Evolutionary conservation across 2,113 vertebrate species (phyloP).

Genomic region (Dascyllus trimaculatus): DNA sequence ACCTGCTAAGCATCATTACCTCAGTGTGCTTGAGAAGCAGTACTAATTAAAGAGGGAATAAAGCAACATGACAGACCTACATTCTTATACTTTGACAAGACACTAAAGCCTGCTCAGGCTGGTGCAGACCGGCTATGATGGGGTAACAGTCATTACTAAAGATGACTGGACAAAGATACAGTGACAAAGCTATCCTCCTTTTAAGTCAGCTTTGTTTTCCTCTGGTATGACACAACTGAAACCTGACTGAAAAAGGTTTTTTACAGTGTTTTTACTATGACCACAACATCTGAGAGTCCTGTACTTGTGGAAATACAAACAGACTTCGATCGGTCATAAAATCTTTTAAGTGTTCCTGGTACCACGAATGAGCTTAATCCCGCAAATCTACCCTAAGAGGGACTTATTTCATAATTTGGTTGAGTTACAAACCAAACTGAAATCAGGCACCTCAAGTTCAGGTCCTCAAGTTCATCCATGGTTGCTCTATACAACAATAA

Average conservation of each 20-base stretch:
- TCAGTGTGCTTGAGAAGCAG: constrained; percentile 48
- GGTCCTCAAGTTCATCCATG: not conserved
- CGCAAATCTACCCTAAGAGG: constrained; percentile 29
- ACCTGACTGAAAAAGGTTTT: constrained; percentile 26
- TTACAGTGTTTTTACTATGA: constrained; percentile 27
- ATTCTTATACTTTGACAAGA: constrained; percentile 59
- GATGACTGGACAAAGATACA: constrained; percentile 52
- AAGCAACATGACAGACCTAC: constrained; percentile 41
- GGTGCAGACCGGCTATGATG: constrained; percentile 40
- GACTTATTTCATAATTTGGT: constrained; percentile 44
- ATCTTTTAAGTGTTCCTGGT: constrained; percentile 53
- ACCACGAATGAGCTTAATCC: constrained; percentile 50
- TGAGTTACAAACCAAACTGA: constrained; percentile 33
- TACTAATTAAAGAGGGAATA: constrained; percentile 21
- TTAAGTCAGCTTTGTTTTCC: constrained; percentile 11
- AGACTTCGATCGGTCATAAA: constrained; percentile 50
- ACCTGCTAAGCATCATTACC: constrained; percentile 75
- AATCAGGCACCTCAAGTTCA: constrained; percentile 33
- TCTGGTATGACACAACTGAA: constrained; percentile 21
- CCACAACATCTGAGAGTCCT: constrained; percentile 11
- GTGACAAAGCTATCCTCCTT: not conserved
- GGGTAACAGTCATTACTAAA: constrained; percentile 22
- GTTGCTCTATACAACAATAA: constrained; percentile 37
- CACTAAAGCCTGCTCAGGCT: constrained; percentile 30
- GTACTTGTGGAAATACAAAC: constrained; percentile 47